These are phyloP conservation scores for Anthoptus insignis DNA, from an alignment of 2,888 invertebrate genomes.

Conservation along the genomic window DNA sequence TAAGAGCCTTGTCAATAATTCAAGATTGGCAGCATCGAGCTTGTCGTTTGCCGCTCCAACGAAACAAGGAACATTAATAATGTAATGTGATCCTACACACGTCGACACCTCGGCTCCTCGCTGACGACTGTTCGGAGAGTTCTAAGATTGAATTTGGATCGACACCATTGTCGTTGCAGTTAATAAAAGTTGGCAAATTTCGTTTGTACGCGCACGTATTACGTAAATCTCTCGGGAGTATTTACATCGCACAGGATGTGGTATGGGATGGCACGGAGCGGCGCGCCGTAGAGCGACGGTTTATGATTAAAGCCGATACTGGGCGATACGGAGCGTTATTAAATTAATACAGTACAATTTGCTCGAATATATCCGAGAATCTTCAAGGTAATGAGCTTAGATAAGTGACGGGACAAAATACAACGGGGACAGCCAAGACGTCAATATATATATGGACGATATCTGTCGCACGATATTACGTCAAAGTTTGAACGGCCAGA, in stretches of 20 bases:
- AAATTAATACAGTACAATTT: constrained; percentile 62
- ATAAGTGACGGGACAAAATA: constrained; percentile 83
- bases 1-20: constrained; percentile 2
- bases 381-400: constrained; percentile 84
- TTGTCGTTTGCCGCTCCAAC: not conserved
- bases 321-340: constrained; percentile 47
- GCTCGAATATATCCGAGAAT: constrained; percentile 69
- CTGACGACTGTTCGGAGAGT: no score
- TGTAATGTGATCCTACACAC: not conserved
- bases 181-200: not conserved
- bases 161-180: not conserved
- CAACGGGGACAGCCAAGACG: constrained; percentile 70
- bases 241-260: not conserved
- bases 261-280: not conserved
- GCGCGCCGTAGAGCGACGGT: not conserved
- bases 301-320: constrained; percentile 32
- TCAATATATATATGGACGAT: constrained; percentile 83
- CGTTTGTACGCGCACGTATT: not conserved
- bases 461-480: constrained; percentile 82
- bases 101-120: not conserved
- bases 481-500: constrained; percentile 84
- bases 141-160: not conserved
- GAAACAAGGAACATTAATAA: not conserved
- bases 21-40: not conserved
- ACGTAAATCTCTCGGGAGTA: not conserved